Base-by-base conservation (phyloP, 2,113 vertebrate species). In the Pseudopodoces humilis region DNA sequence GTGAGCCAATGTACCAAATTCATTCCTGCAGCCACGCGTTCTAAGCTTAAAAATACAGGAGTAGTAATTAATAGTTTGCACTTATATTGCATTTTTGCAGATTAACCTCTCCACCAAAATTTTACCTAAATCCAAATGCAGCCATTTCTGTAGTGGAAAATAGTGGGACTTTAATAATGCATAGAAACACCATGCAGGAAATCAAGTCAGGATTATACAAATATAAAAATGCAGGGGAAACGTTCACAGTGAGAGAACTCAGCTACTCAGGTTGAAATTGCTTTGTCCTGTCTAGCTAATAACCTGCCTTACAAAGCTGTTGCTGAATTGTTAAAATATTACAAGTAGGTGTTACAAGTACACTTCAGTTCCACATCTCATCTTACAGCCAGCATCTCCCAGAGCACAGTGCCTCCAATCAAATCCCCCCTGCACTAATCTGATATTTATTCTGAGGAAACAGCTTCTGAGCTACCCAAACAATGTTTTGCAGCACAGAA, bases 261-360 rank as follows among this genome's bases (percentile, higher is more conserved):
- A 18, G 43, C 35, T 67, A 7, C 93, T 70, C 82, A 30, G 68
- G 41, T 83, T 92, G 33, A 82, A 83, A 92, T 68, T 92, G 86
- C 90, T 86, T 83, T 58, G 41, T 7, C 7, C 86, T 35, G 37
- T 17, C 83, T 12, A 14, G 88, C 80, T 88, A 90, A 94, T 92
- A 93, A 65, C 69, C 88, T 56, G 83, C 88, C 71, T 78, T 33
- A 49, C 88, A 53, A 86, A 86, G 88, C 14, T 93, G 90, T 64
- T 49, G 69, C 62, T 83, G 88, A 83, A 75, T 71, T 90, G 92
- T 88, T 96, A 86, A 95, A 94, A 88, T 81, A 93, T 86, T 94
- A 71, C 94, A 86, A 81, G 86, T 30, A 92, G 90, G 55, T 47
- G 70, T 60, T 69, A 91, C 79, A 86, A 94, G 94, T 41, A 74